Evolutionary conservation across 1,140 invertebrate species (phyloP), one percentile per base, ranked within the genome.

Genomic region (Holcopasites calliopsidis): DNA sequence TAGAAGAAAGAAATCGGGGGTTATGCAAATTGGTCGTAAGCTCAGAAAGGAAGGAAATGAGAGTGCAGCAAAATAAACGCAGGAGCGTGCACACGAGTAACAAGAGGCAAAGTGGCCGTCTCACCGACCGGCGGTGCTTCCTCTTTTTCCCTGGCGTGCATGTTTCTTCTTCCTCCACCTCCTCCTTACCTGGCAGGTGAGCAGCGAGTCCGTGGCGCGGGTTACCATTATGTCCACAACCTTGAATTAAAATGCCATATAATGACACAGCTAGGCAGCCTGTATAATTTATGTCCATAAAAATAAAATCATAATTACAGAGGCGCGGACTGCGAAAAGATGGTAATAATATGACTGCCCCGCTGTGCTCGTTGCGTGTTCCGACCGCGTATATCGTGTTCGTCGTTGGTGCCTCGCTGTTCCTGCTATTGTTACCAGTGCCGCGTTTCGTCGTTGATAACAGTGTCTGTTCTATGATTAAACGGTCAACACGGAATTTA

Each of bases 241-340:
- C 89, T 91, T 90, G 89, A 90, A 91, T 91, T 91, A 91, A 90
- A 91, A 90, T 91, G 89, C 89, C 89, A 88, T 90, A 90, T 91
- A 91, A 90, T 91, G 90, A 91, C 90, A 90, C 88, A 88, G 88
- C 88, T 85, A 88, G 82, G 73, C 85, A 80, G 83, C 77, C 82
- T 86, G 86, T 90, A 81, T 91, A 91, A 90, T 91, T 91, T 91
- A 90, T 90, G 90, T 90, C 89, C 90, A 91, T 91, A 91, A 91
- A 91, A 91, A 90, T 91, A 91, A 91, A 91, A 90, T 90, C 89
- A 91, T 91, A 91, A 91, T 91, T 90, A 90, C 88, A 90, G 87
- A 89, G 89, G 87, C 83, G 85, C 80, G 82, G 84, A 86, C 88
- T 89, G 86, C 88, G 87, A 90, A 90, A 90, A 90, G 89, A 85